Percentiles rank a stretch among this genome's conserved stretches.
These are phyloP conservation scores for Cerastoderma edule DNA, from an alignment of 2,888 invertebrate genomes.

Conservation along the genomic window DNA sequence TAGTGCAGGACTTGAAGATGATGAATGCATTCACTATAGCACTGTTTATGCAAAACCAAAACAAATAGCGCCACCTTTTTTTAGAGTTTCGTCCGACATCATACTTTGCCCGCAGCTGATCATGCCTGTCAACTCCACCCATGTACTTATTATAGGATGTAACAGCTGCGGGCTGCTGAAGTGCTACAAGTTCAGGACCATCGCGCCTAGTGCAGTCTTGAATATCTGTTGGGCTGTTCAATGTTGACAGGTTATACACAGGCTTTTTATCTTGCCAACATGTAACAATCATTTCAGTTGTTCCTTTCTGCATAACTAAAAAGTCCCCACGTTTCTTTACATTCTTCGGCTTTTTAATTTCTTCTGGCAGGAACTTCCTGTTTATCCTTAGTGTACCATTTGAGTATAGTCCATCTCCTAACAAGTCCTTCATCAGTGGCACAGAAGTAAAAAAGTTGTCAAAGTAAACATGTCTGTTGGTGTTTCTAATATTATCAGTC, in stretches of 20 bases:
- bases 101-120: conserved; percentile 31
- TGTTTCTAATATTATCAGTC: conserved; percentile 21
- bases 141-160: conserved; percentile 36
- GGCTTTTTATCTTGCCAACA: conserved; percentile 36
- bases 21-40: conserved; percentile 40
- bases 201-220: background rate
- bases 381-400: conserved; percentile 34
- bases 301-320: conserved; percentile 32
- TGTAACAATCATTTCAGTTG: conserved; percentile 29
- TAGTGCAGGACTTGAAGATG: conserved; percentile 16
- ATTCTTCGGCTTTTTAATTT: background rate
- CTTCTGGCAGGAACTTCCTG: conserved; percentile 32
- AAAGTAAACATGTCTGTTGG: conserved; percentile 22
- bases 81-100: conserved; percentile 32
- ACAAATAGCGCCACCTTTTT: conserved; percentile 39
- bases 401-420: conserved; percentile 30
- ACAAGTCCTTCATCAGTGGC: conserved; percentile 28
- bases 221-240: conserved; percentile 30
- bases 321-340: conserved; percentile 34
- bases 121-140: conserved; percentile 49
- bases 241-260: conserved; percentile 36
- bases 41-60: conserved; percentile 37
- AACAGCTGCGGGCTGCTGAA: conserved; percentile 1
- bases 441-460: conserved; percentile 41
- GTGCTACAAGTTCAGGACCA: background rate